These are phyloP conservation scores for Sorex maritimensis DNA, from an alignment of 2,797 vertebrate genomes.

Conservation along the genomic window DNA sequence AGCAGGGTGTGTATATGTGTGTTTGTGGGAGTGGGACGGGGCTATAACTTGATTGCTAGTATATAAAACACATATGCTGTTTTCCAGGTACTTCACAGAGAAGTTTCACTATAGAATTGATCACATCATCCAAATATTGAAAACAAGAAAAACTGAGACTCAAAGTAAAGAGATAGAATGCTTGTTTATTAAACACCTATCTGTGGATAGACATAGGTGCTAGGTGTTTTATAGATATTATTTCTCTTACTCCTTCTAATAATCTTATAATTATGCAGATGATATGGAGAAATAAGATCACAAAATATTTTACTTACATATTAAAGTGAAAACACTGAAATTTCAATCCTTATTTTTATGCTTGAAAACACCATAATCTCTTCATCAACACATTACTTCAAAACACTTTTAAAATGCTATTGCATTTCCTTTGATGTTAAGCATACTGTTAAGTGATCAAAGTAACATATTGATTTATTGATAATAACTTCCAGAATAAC, in stretches of 20 bases:
- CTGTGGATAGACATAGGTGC: neutral
- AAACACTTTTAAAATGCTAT: neutral
- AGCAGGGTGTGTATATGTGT: neutral
- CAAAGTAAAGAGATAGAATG: neutral
- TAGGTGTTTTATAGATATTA: neutral
- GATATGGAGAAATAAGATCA: neutral
- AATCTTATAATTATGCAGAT: neutral
- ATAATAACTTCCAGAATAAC: constrained; percentile 16
- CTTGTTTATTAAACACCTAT: neutral
- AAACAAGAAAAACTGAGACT: neutral
- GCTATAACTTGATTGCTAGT: neutral
- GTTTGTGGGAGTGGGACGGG: neutral
- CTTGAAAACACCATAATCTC: neutral
- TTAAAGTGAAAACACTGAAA: neutral
- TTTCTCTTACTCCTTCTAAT: neutral
- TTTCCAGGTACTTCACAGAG: no score
- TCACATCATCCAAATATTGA: neutral
- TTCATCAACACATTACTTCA: neutral
- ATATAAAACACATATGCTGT: accelerated
- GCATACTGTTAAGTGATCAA: neutral
- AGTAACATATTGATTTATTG: constrained; percentile 23
- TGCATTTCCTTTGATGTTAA: neutral
- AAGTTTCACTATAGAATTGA: neutral
- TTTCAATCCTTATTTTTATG: neutral
- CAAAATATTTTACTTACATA: neutral